Evolutionary conservation across 2,888 invertebrate species (phyloP), one percentile per base, ranked within the genome.

Genomic region (Cephus pulcher): DNA sequence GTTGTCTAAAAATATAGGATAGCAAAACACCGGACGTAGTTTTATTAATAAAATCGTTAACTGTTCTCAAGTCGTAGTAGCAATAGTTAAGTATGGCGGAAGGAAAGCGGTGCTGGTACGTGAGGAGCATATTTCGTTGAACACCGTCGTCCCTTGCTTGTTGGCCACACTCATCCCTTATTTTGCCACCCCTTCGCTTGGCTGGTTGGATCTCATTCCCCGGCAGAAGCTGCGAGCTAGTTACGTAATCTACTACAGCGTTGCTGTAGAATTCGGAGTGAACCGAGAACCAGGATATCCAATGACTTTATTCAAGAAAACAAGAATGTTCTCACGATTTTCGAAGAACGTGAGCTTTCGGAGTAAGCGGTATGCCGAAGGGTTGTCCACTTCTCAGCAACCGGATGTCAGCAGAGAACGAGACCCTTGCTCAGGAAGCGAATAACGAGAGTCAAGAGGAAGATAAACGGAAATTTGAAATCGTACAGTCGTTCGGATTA

Each of bases 41-140:
- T 74, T 74, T 37, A 74, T 74, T 74, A 74, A 74, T 74, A 74
- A 35, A 74, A 74, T 74, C 11, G 35, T 74, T 34, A 74, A 74
- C 34, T 74, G 35, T 74, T 74, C 74, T 34, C 34, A 33, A 74
- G n/a, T 37, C 74, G 34, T 40, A 77, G 56, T 56, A 35, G 30
- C 33, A 69, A 35, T n/a, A 34, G 73, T 71, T 75, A 71, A 78
- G 77, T 81, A 74, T 73, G 70, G 76, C 75, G 73, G 75, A 75
- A 71, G 33, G 78, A 76, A 69, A 34, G 3, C 23, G 75, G 35
- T 35, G 76, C 35, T 69, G 73, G 77, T 79, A 73, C 77, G 76
- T 76, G 75, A 37, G 78, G 73, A 76, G 81, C 82, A 81, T 81
- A 79, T 80, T 77, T 78, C 78, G 80, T 40, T 81, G 70, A 80